Percentiles rank a stretch among this genome's conserved stretches.
Evolutionary conservation across 2,888 invertebrate genomes (phyloP).

Genomic region (Drosophila kokeensis): DNA sequence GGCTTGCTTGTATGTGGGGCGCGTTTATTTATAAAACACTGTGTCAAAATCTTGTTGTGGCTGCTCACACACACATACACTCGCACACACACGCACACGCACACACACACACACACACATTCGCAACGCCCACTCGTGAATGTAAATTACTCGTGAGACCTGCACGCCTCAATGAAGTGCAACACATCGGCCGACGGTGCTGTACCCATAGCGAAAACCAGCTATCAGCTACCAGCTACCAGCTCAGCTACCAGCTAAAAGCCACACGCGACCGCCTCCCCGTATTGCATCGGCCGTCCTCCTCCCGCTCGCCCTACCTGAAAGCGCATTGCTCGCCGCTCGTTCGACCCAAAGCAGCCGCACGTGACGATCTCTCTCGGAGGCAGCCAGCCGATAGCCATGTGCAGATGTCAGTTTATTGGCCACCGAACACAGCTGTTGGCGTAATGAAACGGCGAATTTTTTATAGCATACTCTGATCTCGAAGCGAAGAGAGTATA

Average conservation of each 20-base stretch:
- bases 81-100: neutral
- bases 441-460: conserved; percentile 33
- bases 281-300: neutral
- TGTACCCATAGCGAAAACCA: conserved; percentile 57
- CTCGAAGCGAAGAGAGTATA: neutral
- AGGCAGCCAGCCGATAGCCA: conserved; percentile 42
- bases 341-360: conserved; percentile 21
- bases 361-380: conserved; percentile 53
- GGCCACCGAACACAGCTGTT: conserved; percentile 49
- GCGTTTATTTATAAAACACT: conserved; percentile 80
- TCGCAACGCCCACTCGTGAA: conserved; percentile 53
- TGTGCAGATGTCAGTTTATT: conserved; percentile 46
- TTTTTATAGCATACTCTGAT: conserved; percentile 11
- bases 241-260: conserved; percentile 30
- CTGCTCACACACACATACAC: conserved; percentile 20
- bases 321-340: conserved; percentile 21
- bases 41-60: conserved; percentile 78
- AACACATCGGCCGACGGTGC: conserved; percentile 66
- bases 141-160: conserved; percentile 52
- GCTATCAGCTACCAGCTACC: conserved; percentile 47
- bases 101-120: conserved; percentile 4
- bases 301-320: conserved; percentile 34
- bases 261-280: conserved; percentile 35
- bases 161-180: conserved; percentile 60
- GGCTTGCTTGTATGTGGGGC: conserved; percentile 70